phyloP scores from a whole-genome alignment of 2,797 vertebrate species.

The Sebastolobus altivelis region DNA sequence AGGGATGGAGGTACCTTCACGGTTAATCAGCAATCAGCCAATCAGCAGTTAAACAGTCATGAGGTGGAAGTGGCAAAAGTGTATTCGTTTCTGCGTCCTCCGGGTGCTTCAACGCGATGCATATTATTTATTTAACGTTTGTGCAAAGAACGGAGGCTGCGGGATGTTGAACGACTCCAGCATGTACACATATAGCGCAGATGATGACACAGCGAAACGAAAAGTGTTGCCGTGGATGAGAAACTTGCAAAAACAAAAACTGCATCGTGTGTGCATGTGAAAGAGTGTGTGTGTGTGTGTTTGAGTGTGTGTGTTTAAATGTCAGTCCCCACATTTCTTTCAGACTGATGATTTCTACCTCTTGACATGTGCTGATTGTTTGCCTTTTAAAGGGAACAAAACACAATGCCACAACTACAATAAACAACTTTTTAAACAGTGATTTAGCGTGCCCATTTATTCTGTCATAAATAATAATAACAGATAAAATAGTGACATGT shows the following conservation, averaged over 20 bases:
- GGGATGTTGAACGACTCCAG: conserved; percentile 21
- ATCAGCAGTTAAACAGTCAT: conserved; percentile 55
- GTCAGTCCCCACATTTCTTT: conserved; percentile 51
- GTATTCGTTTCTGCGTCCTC: conserved; percentile 24
- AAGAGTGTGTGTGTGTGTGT: conserved; percentile 6
- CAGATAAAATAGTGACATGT: not conserved
- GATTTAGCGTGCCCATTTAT: not conserved
- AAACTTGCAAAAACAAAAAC: conserved; percentile 16
- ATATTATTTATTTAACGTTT: conserved; percentile 74
- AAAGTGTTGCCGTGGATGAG: conserved; percentile 28
- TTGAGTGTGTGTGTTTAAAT: conserved; percentile 12
- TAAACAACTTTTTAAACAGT: conserved; percentile 77
- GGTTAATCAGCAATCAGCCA: conserved; percentile 38
- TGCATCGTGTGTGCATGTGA: conserved; percentile 1
- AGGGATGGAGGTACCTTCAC: conserved; percentile 1
- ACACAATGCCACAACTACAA: conserved; percentile 74
- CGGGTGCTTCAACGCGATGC: conserved; percentile 10
- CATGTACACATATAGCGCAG: conserved; percentile 25
- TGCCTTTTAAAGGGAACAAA: conserved; percentile 70
- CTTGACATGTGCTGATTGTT: conserved; percentile 83
- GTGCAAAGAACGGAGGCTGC: conserved; percentile 18
- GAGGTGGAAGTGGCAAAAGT: conserved; percentile 47
- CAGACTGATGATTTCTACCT: conserved; percentile 84
- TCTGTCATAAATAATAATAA: not conserved
- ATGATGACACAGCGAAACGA: conserved; percentile 12